phyloP scores from a whole-genome alignment of 2,113 vertebrate species.

The Rhineura floridana region DNA sequence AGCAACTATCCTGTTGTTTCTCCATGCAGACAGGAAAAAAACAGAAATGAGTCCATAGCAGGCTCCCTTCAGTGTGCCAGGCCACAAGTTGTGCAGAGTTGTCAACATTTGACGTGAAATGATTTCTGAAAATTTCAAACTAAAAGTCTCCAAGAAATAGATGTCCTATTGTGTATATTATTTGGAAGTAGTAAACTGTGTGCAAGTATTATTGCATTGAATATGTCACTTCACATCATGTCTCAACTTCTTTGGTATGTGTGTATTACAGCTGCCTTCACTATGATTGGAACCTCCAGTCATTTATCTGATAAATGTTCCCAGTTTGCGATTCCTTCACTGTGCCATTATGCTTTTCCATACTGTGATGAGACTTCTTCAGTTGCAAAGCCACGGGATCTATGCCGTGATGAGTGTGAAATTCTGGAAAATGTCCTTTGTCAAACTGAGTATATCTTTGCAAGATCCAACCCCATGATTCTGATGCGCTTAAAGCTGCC shows the following conservation, averaged over 20 bases:
- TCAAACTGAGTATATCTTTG: constrained; percentile 98
- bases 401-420: constrained; percentile 97
- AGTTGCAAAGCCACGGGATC: constrained; percentile 88
- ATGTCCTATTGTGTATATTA: neutral
- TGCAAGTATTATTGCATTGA: neutral
- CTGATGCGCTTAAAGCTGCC: constrained; percentile 95
- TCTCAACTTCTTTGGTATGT: neutral
- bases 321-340: constrained; percentile 95
- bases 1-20: neutral
- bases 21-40: neutral
- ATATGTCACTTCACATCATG: accelerated
- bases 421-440: constrained; percentile 97
- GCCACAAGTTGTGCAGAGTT: neutral
- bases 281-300: constrained; percentile 98
- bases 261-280: constrained; percentile 90
- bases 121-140: neutral
- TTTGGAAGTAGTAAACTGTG: neutral
- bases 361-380: constrained; percentile 91
- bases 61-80: neutral
- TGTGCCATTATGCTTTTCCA: constrained; percentile 98
- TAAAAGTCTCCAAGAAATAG: neutral
- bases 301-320: constrained; percentile 97
- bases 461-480: constrained; percentile 95
- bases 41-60: neutral
- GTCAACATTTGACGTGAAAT: neutral